Percentiles rank a stretch among this genome's conserved stretches.
Conservation (phyloP, 2,888 invertebrate genomes). For the Erpobdella octoculata region DNA sequence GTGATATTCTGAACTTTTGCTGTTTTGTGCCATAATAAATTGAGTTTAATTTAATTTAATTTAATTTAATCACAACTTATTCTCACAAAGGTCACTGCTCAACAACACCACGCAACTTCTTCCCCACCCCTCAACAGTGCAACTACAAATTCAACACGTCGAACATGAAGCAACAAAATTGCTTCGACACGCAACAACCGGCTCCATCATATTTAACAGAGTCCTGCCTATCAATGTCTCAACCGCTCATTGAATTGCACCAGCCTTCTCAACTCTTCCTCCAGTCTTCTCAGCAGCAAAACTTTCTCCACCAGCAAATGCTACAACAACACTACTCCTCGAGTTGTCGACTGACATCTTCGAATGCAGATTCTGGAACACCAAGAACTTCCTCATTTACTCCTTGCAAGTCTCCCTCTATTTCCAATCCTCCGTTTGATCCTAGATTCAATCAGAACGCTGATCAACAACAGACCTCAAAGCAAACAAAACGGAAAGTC, state of each 20-base stretch:
- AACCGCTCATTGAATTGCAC: background rate
- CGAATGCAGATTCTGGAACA: background rate
- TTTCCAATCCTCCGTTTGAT: background rate
- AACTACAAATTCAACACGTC: no score
- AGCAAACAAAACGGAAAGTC: background rate
- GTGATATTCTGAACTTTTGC: no score
- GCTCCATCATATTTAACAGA: background rate
- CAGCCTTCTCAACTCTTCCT: background rate
- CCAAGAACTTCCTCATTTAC: background rate
- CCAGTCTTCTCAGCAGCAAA: constrained; percentile 3
- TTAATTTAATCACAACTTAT: background rate
- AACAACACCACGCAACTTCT: background rate
- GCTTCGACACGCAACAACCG: background rate
- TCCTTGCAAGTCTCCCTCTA: background rate
- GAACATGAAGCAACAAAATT: background rate
- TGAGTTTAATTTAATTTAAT: background rate
- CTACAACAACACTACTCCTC: constrained; percentile 14
- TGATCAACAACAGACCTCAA: background rate
- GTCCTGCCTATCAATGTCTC: background rate
- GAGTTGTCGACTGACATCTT: constrained; percentile 7
- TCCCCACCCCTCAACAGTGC: background rate
- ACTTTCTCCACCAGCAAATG: constrained; percentile 6
- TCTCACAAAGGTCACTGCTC: background rate
- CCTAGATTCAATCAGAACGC: background rate
- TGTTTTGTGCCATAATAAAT: no score